These are phyloP conservation scores for Melopsittacus undulatus DNA, from an alignment of 2,797 vertebrate species.

Conservation along the genomic window DNA sequence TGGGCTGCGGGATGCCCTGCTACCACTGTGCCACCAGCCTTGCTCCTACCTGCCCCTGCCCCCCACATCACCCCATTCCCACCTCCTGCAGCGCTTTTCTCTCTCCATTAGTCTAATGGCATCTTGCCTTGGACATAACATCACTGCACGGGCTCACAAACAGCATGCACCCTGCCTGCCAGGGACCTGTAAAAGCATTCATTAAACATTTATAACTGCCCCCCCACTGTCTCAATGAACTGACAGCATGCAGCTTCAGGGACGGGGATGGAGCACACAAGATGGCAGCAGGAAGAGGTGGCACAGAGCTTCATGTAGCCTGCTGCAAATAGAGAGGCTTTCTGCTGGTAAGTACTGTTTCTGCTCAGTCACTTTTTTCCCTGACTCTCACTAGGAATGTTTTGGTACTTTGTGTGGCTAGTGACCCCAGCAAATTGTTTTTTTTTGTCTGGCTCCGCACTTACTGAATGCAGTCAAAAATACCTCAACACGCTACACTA, in stretches of 20 bases:
- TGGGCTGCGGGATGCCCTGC: background rate
- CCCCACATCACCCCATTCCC: background rate
- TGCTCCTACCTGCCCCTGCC: background rate
- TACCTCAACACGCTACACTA: background rate
- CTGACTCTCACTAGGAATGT: background rate
- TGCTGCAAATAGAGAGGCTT: background rate
- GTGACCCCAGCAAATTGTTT: background rate
- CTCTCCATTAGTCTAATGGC: background rate
- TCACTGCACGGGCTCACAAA: accelerated
- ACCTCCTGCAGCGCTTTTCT: accelerated
- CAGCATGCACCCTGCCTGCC: background rate
- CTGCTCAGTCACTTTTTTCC: background rate
- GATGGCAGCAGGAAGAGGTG: background rate
- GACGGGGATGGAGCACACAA: background rate
- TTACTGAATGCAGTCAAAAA: background rate
- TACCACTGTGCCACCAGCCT: accelerated
- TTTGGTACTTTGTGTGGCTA: background rate
- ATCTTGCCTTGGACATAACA: background rate
- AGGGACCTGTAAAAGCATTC: background rate
- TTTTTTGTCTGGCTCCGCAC: background rate
- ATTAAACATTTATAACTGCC: background rate
- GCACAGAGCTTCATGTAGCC: accelerated
- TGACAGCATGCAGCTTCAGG: accelerated
- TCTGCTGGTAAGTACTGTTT: background rate
- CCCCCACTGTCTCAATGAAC: background rate